Percentiles rank a stretch among this genome's conserved stretches.
phyloP scores from a whole-genome alignment of 2,113 vertebrate species.

The Manacus vitellinus region DNA sequence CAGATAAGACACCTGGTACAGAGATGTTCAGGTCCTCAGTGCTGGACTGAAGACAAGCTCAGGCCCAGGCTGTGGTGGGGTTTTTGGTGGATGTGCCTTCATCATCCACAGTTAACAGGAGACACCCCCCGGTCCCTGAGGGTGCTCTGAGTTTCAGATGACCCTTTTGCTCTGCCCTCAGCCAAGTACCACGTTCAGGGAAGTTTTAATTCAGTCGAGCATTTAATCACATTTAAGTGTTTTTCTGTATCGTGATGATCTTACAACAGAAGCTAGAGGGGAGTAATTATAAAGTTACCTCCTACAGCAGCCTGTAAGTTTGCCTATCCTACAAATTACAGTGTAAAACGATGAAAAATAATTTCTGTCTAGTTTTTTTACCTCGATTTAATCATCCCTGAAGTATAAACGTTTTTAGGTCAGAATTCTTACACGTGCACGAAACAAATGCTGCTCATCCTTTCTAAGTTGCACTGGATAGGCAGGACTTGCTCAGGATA shows the following conservation, averaged over 20 bases:
- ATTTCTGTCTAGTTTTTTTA: neutral
- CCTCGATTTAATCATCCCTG: neutral
- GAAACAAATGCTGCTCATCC: neutral
- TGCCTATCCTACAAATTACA: neutral
- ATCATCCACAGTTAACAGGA: neutral
- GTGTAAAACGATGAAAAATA: neutral
- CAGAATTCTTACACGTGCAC: neutral
- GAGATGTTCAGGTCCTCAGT: neutral
- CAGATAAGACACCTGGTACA: neutral
- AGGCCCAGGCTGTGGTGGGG: neutral
- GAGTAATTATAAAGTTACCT: neutral
- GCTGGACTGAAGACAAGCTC: neutral
- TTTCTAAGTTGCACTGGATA: neutral
- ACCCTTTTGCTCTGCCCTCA: neutral
- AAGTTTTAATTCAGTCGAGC: neutral
- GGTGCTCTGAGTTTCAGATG: neutral
- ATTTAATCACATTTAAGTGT: neutral
- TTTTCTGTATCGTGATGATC: neutral
- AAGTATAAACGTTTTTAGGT: neutral
- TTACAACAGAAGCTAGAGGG: neutral
- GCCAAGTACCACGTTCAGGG: fast-evolving
- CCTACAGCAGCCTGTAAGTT: neutral
- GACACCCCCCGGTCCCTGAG: neutral
- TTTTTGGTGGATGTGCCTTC: neutral
- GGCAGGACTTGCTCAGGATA: neutral